phyloP scores from a whole-genome alignment of 1,140 invertebrate genomes.

The Amyelois transitella region DNA sequence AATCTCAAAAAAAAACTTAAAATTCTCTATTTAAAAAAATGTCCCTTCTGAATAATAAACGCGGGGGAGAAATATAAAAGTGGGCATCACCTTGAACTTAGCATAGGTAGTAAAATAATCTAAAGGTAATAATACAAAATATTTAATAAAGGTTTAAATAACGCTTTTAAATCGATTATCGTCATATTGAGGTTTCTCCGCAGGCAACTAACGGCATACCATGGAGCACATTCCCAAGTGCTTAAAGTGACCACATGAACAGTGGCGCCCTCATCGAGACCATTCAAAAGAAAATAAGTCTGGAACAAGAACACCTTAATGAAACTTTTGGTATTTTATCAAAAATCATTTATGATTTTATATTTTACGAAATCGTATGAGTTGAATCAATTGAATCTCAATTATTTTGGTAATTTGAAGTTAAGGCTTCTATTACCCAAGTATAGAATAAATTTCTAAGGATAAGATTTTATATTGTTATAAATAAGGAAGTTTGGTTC shows the following conservation, averaged over 20 bases:
- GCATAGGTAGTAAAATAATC: slow-evolving; percentile 14
- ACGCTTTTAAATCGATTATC: slow-evolving; percentile 6
- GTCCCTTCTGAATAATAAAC: neutral
- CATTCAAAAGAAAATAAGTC: too few relatives aligned
- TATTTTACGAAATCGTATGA: too few relatives aligned
- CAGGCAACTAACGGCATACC: slow-evolving; percentile 27
- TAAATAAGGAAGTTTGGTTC: too few relatives aligned
- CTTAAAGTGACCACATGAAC: too few relatives aligned
- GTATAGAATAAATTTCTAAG: neutral
- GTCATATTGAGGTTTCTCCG: slow-evolving; percentile 23
- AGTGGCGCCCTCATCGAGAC: too few relatives aligned
- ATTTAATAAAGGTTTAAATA: slow-evolving; percentile 20
- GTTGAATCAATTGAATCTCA: neutral
- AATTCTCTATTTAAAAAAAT: slow-evolving; percentile 15
- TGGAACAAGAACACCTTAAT: too few relatives aligned
- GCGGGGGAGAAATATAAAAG: neutral
- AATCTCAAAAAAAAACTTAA: slow-evolving; percentile 13
- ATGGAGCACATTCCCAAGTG: slow-evolving; percentile 1
- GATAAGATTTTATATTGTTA: neutral
- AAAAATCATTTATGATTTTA: too few relatives aligned
- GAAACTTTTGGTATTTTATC: too few relatives aligned
- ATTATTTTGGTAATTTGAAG: neutral
- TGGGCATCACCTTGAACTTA: neutral
- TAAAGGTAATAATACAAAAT: slow-evolving; percentile 14
- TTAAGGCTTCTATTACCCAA: neutral